Conservation (phyloP, 2,113 vertebrate genomes). For the Odontesthes bonariensis region DNA sequence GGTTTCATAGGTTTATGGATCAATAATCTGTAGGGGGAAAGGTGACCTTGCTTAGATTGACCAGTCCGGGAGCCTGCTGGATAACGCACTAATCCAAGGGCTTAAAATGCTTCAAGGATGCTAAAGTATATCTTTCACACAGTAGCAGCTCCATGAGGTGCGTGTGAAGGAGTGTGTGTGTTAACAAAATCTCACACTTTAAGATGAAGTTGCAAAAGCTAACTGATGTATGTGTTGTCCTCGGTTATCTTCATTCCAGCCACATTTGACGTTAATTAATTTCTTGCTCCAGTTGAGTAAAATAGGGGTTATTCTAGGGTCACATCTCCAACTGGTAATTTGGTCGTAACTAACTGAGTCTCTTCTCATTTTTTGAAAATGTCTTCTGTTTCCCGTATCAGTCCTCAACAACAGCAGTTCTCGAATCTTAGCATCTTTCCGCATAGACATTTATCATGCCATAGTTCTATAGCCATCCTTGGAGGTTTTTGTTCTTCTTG, state of each 20-base stretch:
- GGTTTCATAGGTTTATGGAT: slow-evolving; percentile 60
- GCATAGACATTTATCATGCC: too few species aligned
- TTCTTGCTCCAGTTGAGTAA: slow-evolving; percentile 15
- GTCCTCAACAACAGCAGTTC: too few species aligned
- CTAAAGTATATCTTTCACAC: too few species aligned
- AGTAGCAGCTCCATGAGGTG: too few species aligned
- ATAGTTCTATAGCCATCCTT: too few species aligned
- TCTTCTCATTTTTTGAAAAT: too few species aligned
- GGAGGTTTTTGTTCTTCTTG: too few species aligned
- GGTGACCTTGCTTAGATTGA: slow-evolving; percentile 64
- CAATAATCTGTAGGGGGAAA: slow-evolving; percentile 48
- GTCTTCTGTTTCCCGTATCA: too few species aligned
- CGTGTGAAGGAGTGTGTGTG: too few species aligned
- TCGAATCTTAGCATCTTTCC: too few species aligned
- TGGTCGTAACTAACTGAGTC: too few species aligned
- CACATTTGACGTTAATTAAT: slow-evolving; percentile 8
- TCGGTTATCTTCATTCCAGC: slow-evolving; percentile 24
- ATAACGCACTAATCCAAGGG: slow-evolving; percentile 21
- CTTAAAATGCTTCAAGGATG: slow-evolving; percentile 35
- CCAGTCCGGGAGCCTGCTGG: slow-evolving; percentile 36
- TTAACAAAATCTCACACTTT: not conserved
- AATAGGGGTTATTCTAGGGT: slow-evolving; percentile 21
- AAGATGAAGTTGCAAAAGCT: not conserved
- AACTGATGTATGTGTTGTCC: not conserved
- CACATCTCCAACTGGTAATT: too few species aligned